Base-by-base conservation (phyloP, 2,113 vertebrate species). In the Megaceryle maxima region DNA sequence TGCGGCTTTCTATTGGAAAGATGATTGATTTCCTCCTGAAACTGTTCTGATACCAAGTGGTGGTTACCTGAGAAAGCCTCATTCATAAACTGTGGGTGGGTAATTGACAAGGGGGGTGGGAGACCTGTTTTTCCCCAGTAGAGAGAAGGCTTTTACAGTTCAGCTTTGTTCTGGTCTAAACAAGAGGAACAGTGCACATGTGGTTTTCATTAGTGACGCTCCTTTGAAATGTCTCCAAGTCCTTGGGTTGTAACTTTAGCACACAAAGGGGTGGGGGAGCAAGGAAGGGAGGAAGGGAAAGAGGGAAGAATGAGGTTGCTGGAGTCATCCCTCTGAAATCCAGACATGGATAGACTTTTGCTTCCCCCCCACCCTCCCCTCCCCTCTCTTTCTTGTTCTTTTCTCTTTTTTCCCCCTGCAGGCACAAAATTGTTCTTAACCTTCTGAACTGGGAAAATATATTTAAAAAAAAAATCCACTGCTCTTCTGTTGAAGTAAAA, bases 191-290 rank as follows among this genome's bases (percentile, higher is more conserved):
- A 69, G 63, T 3, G 16, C 72, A 96, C 88, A 96, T 87, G 83
- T 96, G 93, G 96, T 90, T 67, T 92, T 89, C 95, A 95, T 76
- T 94, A 97, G 85, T 87, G 79, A 96, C 73, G 69, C 74, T 95
- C 70, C 84, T 94, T 96, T 94, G 94, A 88, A 96, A 96, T 46
- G 81, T 83, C 87, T 92, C 94, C 96, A 96, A 96, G 84, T 79
- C 88, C 85, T 95, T 92, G 88, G 82, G 89, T 81, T 94, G 96
- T 96, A 97, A 94, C 94, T 96, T 91, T 94, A 96, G 91, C 69
- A 55, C 84, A 93, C 64, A 92, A 96, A 91, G 57, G 80, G 78
- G 44, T 74, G 78, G 77, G 77, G 88, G 74, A 96, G 66, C 4
- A 3, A 92, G 43, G 68, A 95, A 96, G 59, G 57, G 74, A 92